phyloP scores from a whole-genome alignment of 2,888 invertebrate species.

The Pardosa pseudoannulata region DNA sequence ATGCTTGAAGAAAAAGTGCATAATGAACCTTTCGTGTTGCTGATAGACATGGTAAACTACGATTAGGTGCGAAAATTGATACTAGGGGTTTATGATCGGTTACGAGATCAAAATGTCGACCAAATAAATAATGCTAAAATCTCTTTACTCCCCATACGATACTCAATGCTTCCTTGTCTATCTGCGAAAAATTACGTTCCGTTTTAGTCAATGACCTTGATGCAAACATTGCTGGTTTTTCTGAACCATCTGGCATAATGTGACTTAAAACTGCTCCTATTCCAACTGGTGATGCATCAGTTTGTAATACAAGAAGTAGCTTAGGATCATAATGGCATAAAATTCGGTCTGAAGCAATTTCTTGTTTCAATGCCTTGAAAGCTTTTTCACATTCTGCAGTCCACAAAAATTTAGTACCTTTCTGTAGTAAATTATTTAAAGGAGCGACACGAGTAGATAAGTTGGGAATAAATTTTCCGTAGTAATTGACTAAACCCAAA shows the following conservation, averaged over 20 bases:
- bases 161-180: constrained; percentile 77
- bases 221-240: constrained; percentile 78
- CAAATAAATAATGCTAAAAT: constrained; percentile 74
- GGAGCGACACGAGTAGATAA: constrained; percentile 39
- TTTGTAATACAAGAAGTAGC: constrained; percentile 72
- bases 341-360: constrained; percentile 56
- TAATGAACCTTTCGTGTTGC: constrained; percentile 56
- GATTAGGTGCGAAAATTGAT: constrained; percentile 48
- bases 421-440: constrained; percentile 37
- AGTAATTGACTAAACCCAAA: constrained; percentile 33
- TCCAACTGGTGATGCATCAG: constrained; percentile 73
- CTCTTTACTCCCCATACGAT: constrained; percentile 75
- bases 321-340: constrained; percentile 72
- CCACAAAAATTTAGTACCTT: constrained; percentile 37
- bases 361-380: constrained; percentile 38
- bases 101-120: constrained; percentile 33
- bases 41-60: constrained; percentile 55
- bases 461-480: constrained; percentile 47
- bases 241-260: constrained; percentile 76
- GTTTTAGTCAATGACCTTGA: constrained; percentile 76
- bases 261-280: constrained; percentile 77
- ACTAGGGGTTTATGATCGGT: constrained; percentile 47
- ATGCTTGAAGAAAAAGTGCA: constrained; percentile 48
- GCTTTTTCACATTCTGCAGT: constrained; percentile 38
- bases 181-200: constrained; percentile 77